Evolutionary conservation across 2,113 vertebrate genomes (phyloP), one percentile per base, ranked within the genome.

Genomic region (Polypterus senegalus): DNA sequence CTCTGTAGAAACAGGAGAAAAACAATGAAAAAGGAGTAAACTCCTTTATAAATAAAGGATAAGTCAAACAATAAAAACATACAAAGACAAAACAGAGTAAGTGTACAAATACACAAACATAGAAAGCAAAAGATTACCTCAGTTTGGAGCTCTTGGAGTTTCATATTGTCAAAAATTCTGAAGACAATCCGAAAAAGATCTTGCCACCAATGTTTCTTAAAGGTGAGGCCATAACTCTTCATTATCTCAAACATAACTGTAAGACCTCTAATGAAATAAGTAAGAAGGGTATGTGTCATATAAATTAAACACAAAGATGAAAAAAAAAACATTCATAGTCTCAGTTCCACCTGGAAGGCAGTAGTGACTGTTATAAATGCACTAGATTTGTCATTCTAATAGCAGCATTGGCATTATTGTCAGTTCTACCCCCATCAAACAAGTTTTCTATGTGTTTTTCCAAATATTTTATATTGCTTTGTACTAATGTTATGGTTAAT

Each of bases 241-340:
- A 98, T 98, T 71, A 98, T 97, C 82, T 98, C 95, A 74, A 98
- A 98, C 95, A 98, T 98, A 65, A 98, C 95, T 0, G 95, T 98
- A 68, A 98, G 87, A 47, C 93, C 95, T 71, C 95, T 98, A n/a
- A n/a, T n/a, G 76, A 2, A 75, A 76, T 48, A 9, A 67, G 73
- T 59, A 44, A 56, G 60, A 0, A 9, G 10, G 46, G 3, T 11
- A 54, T 62, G 4, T n/a, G 43, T 27, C 11, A 62, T 48, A 54
- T 8, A 4, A 47, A 43, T 11, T 54, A 5, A 47, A 68, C 60
- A 68, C 7, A 61, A 46, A 27, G 4, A 61, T 27, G 6, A 43
- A 11, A 43, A 4, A 2, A 49, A 48, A 9, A 44, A 6, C 7
- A 6, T 55, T 6, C 54, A 9, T 56, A 27, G 53, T 10, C 7